phyloP scores from a whole-genome alignment of 2,797 vertebrate genomes.

The Bovichtus variegatus region DNA sequence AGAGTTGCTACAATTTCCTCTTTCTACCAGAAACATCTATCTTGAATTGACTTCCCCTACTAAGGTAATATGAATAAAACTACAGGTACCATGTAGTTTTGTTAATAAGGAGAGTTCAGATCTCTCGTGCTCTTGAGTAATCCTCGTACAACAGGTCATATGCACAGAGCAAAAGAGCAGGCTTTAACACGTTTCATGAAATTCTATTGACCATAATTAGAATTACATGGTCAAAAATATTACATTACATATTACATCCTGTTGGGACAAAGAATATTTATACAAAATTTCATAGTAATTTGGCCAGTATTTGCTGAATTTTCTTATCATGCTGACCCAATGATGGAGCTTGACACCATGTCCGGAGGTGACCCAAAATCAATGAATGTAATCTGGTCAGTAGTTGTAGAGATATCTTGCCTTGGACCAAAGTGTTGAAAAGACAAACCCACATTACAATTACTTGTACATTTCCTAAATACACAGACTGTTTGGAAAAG shows the following conservation, averaged over 20 bases:
- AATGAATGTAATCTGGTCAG: neutral
- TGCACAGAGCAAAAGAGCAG: neutral
- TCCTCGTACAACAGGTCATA: neutral
- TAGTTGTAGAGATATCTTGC: neutral
- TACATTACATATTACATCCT: neutral
- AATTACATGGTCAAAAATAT: neutral
- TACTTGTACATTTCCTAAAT: neutral
- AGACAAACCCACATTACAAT: neutral
- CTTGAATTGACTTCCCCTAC: neutral
- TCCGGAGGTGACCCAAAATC: neutral
- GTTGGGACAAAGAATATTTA: neutral
- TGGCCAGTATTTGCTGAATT: neutral
- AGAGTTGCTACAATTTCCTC: slow-evolving; percentile 3
- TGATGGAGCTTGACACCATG: neutral
- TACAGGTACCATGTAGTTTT: neutral
- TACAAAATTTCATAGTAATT: neutral
- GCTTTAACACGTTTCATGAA: neutral
- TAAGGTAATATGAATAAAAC: neutral
- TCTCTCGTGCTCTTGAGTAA: neutral
- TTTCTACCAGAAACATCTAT: neutral
- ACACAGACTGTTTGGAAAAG: neutral
- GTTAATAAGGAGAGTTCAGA: neutral
- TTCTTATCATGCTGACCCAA: neutral
- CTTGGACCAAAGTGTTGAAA: neutral
- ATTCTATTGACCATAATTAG: neutral